Percentiles rank a stretch among this genome's conserved stretches.
phyloP scores from a whole-genome alignment of 2,797 vertebrate genomes.

The Lacerta bilineata region DNA sequence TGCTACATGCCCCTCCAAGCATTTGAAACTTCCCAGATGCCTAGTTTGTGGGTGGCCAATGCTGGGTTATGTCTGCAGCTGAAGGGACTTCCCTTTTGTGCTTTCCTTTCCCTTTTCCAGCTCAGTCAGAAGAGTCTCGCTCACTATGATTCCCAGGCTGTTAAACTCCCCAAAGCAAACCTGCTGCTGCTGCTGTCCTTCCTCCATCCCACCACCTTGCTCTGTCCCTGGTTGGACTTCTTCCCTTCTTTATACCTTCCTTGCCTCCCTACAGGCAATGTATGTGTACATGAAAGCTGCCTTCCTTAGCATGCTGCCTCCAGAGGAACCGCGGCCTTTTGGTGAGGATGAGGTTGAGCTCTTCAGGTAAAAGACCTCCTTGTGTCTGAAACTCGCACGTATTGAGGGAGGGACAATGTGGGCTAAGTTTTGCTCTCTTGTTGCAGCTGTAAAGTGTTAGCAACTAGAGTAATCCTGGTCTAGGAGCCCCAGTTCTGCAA shows the following conservation, averaged over 20 bases:
- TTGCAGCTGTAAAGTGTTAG: too few relatives aligned
- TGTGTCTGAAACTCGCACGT: not conserved
- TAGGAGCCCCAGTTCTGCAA: not conserved
- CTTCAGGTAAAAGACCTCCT: conserved; percentile 80
- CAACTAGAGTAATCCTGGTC: not conserved
- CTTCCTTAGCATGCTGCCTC: conserved; percentile 87
- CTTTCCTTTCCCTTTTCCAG: not conserved
- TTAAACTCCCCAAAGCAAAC: not conserved
- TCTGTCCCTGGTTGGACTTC: not conserved
- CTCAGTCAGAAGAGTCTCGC: not conserved
- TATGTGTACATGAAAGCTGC: conserved; percentile 91
- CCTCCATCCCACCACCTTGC: not conserved
- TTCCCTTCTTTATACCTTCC: not conserved
- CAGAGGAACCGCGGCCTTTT: conserved; percentile 83
- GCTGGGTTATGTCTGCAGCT: not conserved
- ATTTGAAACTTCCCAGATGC: not conserved
- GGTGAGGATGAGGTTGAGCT: conserved; percentile 86
- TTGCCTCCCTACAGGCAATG: conserved; percentile 81
- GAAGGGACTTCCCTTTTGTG: not conserved
- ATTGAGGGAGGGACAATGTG: not conserved
- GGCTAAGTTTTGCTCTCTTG: not conserved
- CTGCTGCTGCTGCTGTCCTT: not conserved
- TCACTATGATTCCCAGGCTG: not conserved
- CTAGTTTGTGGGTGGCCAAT: not conserved
- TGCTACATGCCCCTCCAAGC: not conserved